Base-by-base conservation (phyloP, 2,888 invertebrate genomes). In the Chloroclystis v-ata region DNA sequence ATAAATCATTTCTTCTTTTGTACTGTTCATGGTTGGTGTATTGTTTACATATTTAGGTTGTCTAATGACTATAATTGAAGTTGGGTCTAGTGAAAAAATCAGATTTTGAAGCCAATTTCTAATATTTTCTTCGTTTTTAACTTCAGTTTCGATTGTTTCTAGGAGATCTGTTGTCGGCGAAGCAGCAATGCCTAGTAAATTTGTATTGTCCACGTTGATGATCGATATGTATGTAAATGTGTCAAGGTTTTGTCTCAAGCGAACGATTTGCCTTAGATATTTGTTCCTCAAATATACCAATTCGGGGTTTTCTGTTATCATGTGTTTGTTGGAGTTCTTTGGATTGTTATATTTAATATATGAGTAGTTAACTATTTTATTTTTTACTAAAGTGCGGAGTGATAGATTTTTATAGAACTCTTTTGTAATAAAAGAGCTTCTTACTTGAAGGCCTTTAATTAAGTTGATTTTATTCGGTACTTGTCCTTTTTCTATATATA, bases 241-340 rank as follows among this genome's bases (percentile, higher is more conserved):
- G 0, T 28, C 25, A 9, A n/a, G n/a, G n/a, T 16, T 35, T 33
- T 44, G 5, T 37, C 57, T 49, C 29, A 26, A 37, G 13, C 24
- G 14, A 11, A 25, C 35, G 0, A 57, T 13, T 8, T 46, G 46
- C 11, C 32, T 51, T 14, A 57, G 32, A 25, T 55, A 57, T 10
- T 53, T 4, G 6, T 49, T 43, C n/a, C 57, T 49, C 1, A 47
- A 10, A 24, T 55, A 57, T 1, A 42, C 29, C 0, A 14, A 39
- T 13, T 52, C 42, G 1, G 57, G 52, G 20, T 57, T 51, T 32
- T 57, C 57, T 9, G 24, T 40, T 6, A 57, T 12, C 7, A 57
- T 33, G 4, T 40, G 51, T 33, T 46, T 42, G n/a, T 48, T 51
- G 1, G 49, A 43, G 16, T 39, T 37, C 0, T 49, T 53, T 4